Evolutionary conservation across 1,140 invertebrate species (phyloP).

Genomic region (Drosophila pandora): DNA sequence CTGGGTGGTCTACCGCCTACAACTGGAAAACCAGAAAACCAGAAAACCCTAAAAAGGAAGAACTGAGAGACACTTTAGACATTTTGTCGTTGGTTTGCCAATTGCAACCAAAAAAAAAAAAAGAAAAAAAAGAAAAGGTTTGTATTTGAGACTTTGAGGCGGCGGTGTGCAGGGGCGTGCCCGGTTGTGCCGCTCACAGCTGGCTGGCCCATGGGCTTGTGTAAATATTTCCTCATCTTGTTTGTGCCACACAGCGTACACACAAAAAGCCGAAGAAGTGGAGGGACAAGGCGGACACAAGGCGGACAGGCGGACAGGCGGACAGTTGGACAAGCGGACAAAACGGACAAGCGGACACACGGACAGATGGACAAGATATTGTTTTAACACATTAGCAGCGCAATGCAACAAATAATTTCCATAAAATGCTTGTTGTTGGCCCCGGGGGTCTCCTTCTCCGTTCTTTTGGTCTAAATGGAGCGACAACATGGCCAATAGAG

Average conservation of each 20-base stretch:
- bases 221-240: conserved; percentile 77
- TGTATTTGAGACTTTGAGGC: conserved; percentile 46
- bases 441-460: conserved; percentile 4
- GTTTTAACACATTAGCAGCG: conserved; percentile 84
- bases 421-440: conserved; percentile 62
- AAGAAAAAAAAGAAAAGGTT: not conserved
- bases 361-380: conserved; percentile 60
- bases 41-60: conserved; percentile 1
- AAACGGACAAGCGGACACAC: conserved; percentile 44
- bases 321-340: conserved; percentile 27
- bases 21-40: conserved; percentile 1
- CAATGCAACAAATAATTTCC: conserved; percentile 84
- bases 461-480: conserved; percentile 9
- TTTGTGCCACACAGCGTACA: conserved; percentile 69
- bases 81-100: conserved; percentile 69
- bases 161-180: conserved; percentile 61
- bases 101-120: conserved; percentile 40
- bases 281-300: conserved; percentile 48
- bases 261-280: conserved; percentile 16
- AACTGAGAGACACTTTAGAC: conserved; percentile 52
- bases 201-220: conserved; percentile 61
- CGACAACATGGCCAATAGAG: conserved; percentile 54
- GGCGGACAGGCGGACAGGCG: conserved; percentile 50
- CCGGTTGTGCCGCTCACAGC: conserved; percentile 72
- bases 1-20: conserved; percentile 64